Evolutionary conservation across 2,797 vertebrate species (phyloP).

Genomic region (Halcyon leucocephala): DNA sequence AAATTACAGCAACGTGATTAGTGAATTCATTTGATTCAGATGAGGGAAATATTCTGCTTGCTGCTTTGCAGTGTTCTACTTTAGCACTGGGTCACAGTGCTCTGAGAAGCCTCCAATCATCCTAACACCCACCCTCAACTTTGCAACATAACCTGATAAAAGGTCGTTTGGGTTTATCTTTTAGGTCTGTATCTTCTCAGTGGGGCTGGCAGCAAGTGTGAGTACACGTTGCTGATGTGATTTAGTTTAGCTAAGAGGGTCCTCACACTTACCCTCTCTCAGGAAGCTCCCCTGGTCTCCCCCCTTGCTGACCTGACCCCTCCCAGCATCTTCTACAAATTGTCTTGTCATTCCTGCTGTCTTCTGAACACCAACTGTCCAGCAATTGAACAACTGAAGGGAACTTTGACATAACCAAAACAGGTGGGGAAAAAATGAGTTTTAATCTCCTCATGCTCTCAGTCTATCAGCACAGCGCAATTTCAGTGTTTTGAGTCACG

Average conservation of each 20-base stretch:
- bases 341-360: neutral
- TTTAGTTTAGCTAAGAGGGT: neutral
- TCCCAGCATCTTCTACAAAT: neutral
- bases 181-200: neutral
- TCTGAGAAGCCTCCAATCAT: slow-evolving; percentile 19
- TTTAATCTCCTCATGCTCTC: neutral
- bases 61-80: slow-evolving; percentile 5
- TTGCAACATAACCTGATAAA: slow-evolving; percentile 31
- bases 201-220: neutral
- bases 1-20: slow-evolving; percentile 38
- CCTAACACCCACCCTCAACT: slow-evolving; percentile 1
- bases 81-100: neutral
- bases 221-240: neutral
- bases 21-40: slow-evolving; percentile 39
- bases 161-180: slow-evolving; percentile 25
- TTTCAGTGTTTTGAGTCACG: neutral
- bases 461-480: fast-evolving
- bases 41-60: neutral
- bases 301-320: neutral
- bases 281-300: neutral
- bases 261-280: neutral
- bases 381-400: neutral
- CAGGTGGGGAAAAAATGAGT: neutral
- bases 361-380: neutral
- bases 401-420: neutral